These are phyloP conservation scores for Tipula vernalis DNA, from an alignment of 2,888 invertebrate species.

Conservation along the genomic window DNA sequence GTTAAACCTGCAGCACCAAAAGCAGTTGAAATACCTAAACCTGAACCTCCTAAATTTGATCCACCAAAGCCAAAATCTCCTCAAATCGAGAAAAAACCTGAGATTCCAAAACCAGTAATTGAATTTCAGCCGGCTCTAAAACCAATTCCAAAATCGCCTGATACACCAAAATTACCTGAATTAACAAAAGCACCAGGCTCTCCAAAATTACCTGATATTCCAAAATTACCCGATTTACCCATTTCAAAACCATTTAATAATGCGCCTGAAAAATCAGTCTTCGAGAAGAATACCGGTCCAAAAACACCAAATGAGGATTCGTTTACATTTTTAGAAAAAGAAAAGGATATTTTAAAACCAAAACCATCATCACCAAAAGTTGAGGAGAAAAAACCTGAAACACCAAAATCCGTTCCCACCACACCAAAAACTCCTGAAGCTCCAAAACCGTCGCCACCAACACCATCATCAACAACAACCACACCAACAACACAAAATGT, in stretches of 20 bases:
- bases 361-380: constrained; percentile 7
- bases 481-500: background rate
- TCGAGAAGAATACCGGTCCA: background rate
- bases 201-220: constrained; percentile 6
- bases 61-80: background rate
- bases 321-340: background rate
- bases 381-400: background rate
- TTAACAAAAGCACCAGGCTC: background rate
- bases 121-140: background rate
- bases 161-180: constrained; percentile 10
- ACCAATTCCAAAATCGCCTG: constrained; percentile 5
- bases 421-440: background rate
- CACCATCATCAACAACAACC: background rate
- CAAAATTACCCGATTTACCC: background rate
- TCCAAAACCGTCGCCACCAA: background rate
- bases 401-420: background rate
- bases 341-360: background rate
- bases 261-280: background rate
- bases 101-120: background rate
- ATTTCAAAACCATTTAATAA: background rate
- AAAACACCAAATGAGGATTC: background rate
- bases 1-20: background rate
- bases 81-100: background rate
- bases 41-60: constrained; percentile 9
- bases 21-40: background rate